A percentile compares a stretch with the other conserved stretches of the same genome.
Evolutionary conservation across 2,113 vertebrate genomes (phyloP).

Genomic region (Hemibagrus wyckioides): DNA sequence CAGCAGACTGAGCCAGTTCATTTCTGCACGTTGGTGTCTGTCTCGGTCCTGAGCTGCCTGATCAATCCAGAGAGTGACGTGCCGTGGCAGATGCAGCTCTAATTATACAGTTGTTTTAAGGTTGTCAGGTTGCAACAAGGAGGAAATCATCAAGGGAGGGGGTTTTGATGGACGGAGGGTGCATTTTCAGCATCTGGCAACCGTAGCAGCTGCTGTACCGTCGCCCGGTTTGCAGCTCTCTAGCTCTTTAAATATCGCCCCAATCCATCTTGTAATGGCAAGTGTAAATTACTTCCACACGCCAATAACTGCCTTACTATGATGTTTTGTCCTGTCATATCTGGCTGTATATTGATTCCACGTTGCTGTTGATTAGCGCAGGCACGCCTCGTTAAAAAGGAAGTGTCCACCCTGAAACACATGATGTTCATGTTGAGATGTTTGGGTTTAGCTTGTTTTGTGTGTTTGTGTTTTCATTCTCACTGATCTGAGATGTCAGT

Average conservation of each 20-base stretch:
- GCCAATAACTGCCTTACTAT: constrained; percentile 79
- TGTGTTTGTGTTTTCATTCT: not conserved
- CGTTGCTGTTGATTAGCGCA: constrained; percentile 71
- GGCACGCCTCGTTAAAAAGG: constrained; percentile 58
- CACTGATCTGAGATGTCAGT: not conserved
- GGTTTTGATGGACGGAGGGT: constrained; percentile 76
- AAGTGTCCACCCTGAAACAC: not conserved
- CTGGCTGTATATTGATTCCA: constrained; percentile 77
- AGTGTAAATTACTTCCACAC: constrained; percentile 80
- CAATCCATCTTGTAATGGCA: constrained; percentile 78
- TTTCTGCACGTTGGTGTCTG: constrained; percentile 49
- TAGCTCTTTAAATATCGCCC: constrained; percentile 76
- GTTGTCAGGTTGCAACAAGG: constrained; percentile 75
- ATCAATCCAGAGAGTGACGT: constrained; percentile 63
- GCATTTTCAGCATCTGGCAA: constrained; percentile 77
- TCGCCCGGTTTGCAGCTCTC: constrained; percentile 73
- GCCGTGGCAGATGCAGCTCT: constrained; percentile 73
- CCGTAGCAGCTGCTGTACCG: constrained; percentile 73
- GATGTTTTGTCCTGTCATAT: constrained; percentile 73
- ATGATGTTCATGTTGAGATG: not conserved
- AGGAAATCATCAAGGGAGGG: constrained; percentile 68
- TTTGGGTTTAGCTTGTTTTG: not conserved
- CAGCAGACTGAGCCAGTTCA: constrained; percentile 23
- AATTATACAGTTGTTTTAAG: constrained; percentile 83
- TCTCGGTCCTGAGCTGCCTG: constrained; percentile 48